Evolutionary conservation across 2,888 invertebrate genomes (phyloP), one percentile per base, ranked within the genome.

Genomic region (Platycheirus rosarum): DNA sequence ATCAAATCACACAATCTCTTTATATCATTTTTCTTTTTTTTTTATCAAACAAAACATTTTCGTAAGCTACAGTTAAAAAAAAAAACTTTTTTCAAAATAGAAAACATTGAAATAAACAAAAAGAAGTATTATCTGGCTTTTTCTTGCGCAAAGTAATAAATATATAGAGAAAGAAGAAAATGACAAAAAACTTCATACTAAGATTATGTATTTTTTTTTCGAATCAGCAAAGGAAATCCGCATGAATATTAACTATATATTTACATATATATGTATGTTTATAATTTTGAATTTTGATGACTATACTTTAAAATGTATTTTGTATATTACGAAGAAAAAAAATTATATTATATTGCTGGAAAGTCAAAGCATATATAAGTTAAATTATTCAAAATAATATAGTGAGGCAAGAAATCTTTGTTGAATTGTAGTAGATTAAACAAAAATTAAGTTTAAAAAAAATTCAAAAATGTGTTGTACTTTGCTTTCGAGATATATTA

Each of bases 401-500:
- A 66, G 68, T 74, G 73, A 84, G 82, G 78, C 84, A 65, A 73
- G 60, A 71, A 78, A 78, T 48, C 46, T 23, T 77, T 55, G 35
- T 75, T 57, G 26, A 70, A 48, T 57, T 70, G 53, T 20, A 4
- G 23, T 29, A 65, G 18, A 23, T 29, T 65, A 6, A 42, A 53
- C 40, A 62, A 51, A 46, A 42, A 57, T 20, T 46, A 16, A 49
- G 35, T 5, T 53, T 40, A 48, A 18, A 8, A 49, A 40, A 48
- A 48, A 29, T 37, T 32, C 16, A 62, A 75, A 29, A 9, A 62
- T 53, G 51, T 71, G 55, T 48, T 77, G 85, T 84, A 85, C 85
- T 84, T 85, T 85, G 85, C 85, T 85, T 85, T 85, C 69, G 73
- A 78, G 75, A 75, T 57, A 44, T 26, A 42, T 68, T 20, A 66